A percentile compares a stretch with the other conserved stretches of the same genome.
These are phyloP conservation scores for Ypsolopha sequella DNA, from an alignment of 2,888 invertebrate species.

Conservation along the genomic window DNA sequence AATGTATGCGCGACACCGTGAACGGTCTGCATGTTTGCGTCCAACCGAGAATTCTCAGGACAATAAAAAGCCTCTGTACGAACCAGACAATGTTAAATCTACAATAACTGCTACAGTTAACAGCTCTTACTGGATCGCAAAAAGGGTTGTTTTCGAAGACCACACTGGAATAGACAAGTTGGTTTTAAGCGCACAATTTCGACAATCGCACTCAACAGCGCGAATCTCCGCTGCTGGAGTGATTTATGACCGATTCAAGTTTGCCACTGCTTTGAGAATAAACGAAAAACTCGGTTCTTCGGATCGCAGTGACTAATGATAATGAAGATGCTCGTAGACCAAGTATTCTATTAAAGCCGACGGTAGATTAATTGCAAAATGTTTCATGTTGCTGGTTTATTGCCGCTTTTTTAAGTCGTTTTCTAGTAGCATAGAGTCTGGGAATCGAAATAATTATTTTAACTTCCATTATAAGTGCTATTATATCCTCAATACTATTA, in stretches of 20 bases:
- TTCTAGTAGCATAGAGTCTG: too few relatives aligned
- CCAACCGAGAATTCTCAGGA: not conserved
- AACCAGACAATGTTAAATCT: not conserved
- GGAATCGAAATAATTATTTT: too few relatives aligned
- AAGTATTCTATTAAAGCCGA: too few relatives aligned
- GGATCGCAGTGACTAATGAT: too few relatives aligned
- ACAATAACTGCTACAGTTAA: not conserved
- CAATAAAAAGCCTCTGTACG: not conserved
- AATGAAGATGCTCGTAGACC: too few relatives aligned
- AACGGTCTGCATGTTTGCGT: not conserved
- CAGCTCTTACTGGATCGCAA: not conserved
- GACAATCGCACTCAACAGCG: slow-evolving; percentile 22
- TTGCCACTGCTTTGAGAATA: not conserved
- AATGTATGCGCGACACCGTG: not conserved
- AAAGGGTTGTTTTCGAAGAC: not conserved
- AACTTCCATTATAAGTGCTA: too few relatives aligned
- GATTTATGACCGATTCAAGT: slow-evolving; percentile 16
- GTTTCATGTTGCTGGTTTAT: too few relatives aligned
- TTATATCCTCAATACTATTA: too few relatives aligned
- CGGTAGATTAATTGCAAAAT: too few relatives aligned
- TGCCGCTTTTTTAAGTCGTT: too few relatives aligned
- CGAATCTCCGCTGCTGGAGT: slow-evolving; percentile 26
- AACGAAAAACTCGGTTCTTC: too few relatives aligned
- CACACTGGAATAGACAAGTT: not conserved
- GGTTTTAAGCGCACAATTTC: slow-evolving; percentile 10